These are phyloP conservation scores for Ophion slaviceki DNA, from an alignment of 2,888 invertebrate genomes.

Conservation along the genomic window DNA sequence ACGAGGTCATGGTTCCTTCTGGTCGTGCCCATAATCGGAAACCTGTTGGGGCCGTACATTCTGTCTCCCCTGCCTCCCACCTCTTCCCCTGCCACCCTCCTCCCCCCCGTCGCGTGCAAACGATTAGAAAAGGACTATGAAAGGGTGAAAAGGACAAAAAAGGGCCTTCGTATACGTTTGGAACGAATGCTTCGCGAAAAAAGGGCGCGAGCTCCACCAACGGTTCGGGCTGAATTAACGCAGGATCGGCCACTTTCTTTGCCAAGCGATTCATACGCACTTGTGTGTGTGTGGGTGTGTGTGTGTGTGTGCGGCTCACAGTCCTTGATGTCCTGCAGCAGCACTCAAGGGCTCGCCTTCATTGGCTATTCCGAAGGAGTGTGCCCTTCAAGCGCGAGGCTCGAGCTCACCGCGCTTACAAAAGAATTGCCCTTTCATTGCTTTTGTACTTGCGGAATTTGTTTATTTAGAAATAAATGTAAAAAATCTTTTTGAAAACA, in stretches of 20 bases:
- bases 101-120: constrained; percentile 53
- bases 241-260: background rate
- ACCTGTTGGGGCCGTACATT: constrained; percentile 59
- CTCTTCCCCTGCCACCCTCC: too few species aligned
- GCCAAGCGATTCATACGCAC: background rate
- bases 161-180: background rate
- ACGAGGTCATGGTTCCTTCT: constrained; percentile 69
- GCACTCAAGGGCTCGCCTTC: constrained; percentile 43
- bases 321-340: constrained; percentile 49
- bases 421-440: background rate
- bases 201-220: constrained; percentile 6
- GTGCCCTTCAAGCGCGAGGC: constrained; percentile 38
- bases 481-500: too few species aligned
- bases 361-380: constrained; percentile 49
- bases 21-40: constrained; percentile 65
- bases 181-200: background rate
- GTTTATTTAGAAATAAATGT: too few species aligned
- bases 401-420: background rate
- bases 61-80: constrained; percentile 13
- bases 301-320: constrained; percentile 17
- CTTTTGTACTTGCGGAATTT: background rate
- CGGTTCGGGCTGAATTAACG: background rate
- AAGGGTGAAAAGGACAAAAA: constrained; percentile 20
- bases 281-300: background rate
- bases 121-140: constrained; percentile 64